phyloP scores from a whole-genome alignment of 37 sponge, comb jelly and placozoan genomes.

The Chondrosia reniformis region DNA sequence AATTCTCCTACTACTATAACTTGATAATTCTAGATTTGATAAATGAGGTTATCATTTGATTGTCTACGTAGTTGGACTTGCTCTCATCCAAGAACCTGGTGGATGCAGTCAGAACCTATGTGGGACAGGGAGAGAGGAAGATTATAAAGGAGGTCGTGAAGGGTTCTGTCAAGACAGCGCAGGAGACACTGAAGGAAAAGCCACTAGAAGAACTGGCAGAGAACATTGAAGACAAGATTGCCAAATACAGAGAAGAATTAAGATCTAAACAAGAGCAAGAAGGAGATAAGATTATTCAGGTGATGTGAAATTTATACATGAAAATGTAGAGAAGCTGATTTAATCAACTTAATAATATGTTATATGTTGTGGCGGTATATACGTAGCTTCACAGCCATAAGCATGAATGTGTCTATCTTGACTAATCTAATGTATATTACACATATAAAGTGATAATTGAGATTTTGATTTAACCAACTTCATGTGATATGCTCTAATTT shows the following conservation, averaged over 20 bases:
- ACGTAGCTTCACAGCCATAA: too few species aligned
- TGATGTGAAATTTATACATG: background rate
- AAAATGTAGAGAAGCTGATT: background rate
- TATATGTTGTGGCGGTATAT: too few species aligned
- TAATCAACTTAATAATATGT: background rate
- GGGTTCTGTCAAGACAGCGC: slow-evolving; percentile 46
- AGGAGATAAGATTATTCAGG: slow-evolving; percentile 2
- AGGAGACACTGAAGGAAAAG: slow-evolving; percentile 27
- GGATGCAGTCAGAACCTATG: slow-evolving; percentile 69
- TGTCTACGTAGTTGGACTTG: slow-evolving; percentile 42
- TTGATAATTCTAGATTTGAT: too few species aligned
- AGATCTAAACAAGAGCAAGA: background rate
- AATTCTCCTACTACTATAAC: too few species aligned
- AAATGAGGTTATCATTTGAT: too few species aligned
- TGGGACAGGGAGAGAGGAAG: slow-evolving; percentile 83
- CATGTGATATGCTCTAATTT: too few species aligned
- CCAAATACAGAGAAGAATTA: background rate
- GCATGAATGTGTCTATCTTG: too few species aligned
- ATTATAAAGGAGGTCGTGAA: slow-evolving; percentile 68
- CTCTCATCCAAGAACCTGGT: slow-evolving; percentile 69
- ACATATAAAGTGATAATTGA: too few species aligned
- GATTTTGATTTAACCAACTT: too few species aligned
- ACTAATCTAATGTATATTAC: too few species aligned
- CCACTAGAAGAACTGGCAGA: slow-evolving; percentile 11
- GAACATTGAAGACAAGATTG: slow-evolving; percentile 12